Percentiles rank a stretch among this genome's conserved stretches.
Evolutionary conservation across 1,140 invertebrate genomes (phyloP).

Genomic region (Lamellibrachia luymesi): DNA sequence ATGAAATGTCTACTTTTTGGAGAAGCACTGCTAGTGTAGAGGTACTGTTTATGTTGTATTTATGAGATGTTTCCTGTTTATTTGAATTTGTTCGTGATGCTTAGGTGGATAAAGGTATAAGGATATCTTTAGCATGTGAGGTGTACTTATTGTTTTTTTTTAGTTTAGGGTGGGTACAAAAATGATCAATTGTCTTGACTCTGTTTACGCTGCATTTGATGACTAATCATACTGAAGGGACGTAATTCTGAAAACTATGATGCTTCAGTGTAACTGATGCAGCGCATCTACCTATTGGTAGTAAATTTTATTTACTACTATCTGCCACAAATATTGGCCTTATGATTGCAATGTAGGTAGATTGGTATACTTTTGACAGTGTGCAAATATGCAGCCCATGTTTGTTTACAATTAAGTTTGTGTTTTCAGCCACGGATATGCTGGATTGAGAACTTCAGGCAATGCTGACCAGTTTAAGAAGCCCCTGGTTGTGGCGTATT

Average conservation of each 20-base stretch:
- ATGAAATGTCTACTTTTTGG: too few species aligned
- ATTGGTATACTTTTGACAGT: background rate
- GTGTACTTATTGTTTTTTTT: background rate
- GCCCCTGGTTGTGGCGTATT: conserved; percentile 90
- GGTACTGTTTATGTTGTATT: too few species aligned
- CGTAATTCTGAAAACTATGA: background rate
- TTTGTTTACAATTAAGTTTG: background rate
- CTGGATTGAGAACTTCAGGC: conserved; percentile 82
- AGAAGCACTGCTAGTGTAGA: too few species aligned
- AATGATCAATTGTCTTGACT: background rate
- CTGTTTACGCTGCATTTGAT: background rate
- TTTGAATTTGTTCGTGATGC: too few species aligned
- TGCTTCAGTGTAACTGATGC: background rate
- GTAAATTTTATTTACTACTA: background rate
- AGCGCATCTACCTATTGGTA: background rate
- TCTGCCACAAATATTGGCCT: background rate
- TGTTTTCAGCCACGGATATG: conserved; percentile 80
- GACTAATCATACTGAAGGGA: background rate
- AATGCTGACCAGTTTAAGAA: conserved; percentile 82
- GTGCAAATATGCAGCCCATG: background rate
- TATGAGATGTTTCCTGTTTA: too few species aligned
- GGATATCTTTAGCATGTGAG: background rate
- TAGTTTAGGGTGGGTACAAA: background rate
- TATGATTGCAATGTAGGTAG: background rate
- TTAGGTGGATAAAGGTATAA: too few species aligned